Evolutionary conservation across 1,140 invertebrate genomes (phyloP).

Genomic region (Zaprionus tsacasi): DNA sequence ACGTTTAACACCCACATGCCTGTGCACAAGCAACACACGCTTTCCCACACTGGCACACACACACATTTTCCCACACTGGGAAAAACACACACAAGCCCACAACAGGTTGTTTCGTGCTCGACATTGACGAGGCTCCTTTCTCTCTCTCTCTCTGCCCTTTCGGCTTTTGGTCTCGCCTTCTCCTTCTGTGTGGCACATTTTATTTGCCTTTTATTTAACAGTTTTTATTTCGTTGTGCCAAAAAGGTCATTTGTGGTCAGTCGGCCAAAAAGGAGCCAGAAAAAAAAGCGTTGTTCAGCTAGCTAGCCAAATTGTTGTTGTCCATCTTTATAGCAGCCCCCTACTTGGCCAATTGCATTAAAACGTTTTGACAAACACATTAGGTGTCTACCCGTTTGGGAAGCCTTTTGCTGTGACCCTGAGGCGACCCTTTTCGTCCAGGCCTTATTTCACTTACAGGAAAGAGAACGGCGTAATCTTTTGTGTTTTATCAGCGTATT

Average conservation of each 20-base stretch:
- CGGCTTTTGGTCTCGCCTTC: neutral
- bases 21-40: conserved; percentile 3
- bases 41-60: neutral
- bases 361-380: conserved; percentile 80
- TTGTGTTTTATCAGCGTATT: conserved; percentile 81
- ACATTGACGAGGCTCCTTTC: conserved; percentile 50
- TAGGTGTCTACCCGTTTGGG: conserved; percentile 52
- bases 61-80: conserved; percentile 8
- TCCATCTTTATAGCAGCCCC: conserved; percentile 62
- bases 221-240: conserved; percentile 77
- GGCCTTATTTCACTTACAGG: conserved; percentile 45
- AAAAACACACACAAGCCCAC: conserved; percentile 29
- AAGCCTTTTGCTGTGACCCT: conserved; percentile 28
- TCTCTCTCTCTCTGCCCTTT: neutral
- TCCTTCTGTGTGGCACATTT: conserved; percentile 65
- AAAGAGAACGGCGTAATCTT: conserved; percentile 58
- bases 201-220: conserved; percentile 80
- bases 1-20: conserved; percentile 41
- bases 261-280: conserved; percentile 24
- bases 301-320: conserved; percentile 7
- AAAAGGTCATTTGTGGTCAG: conserved; percentile 75
- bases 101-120: conserved; percentile 62
- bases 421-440: conserved; percentile 35
- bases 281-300: neutral
- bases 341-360: conserved; percentile 56